phyloP scores from a whole-genome alignment of 1,140 invertebrate genomes.

The Orius insidiosus region DNA sequence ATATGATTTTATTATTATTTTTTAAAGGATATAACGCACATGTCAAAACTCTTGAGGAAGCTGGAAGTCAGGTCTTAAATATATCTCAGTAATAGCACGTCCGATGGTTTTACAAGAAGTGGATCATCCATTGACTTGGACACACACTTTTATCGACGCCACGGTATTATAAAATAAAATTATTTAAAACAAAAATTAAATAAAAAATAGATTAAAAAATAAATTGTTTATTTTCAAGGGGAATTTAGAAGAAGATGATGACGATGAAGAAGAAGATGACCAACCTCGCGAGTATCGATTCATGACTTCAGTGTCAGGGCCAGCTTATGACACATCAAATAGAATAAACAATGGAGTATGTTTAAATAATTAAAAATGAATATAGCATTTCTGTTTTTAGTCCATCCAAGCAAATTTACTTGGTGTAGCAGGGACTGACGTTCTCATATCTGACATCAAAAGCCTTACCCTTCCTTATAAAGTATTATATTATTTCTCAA shows the following conservation, averaged over 20 bases:
- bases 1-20: conserved; percentile 12
- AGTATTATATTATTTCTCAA: conserved; percentile 26
- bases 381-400: conserved; percentile 19
- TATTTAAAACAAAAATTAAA: too few relatives aligned
- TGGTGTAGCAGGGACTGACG: conserved; percentile 84
- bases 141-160: conserved; percentile 68
- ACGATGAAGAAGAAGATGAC: conserved; percentile 5
- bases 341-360: conserved; percentile 33
- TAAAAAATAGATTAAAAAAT: too few relatives aligned
- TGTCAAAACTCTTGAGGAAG: conserved; percentile 82
- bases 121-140: conserved; percentile 72
- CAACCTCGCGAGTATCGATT: conserved; percentile 33
- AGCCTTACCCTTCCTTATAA: conserved; percentile 70
- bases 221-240: too few relatives aligned
- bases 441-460: conserved; percentile 77
- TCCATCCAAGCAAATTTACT: conserved; percentile 53
- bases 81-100: conserved; percentile 75
- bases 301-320: conserved; percentile 69
- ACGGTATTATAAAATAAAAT: conserved; percentile 45
- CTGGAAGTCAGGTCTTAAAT: conserved; percentile 81
- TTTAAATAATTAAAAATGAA: background rate
- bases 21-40: conserved; percentile 71
- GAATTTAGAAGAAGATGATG: background rate
- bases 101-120: conserved; percentile 62
- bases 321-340: conserved; percentile 57